Conservation (phyloP, 1,140 invertebrate species). For the Ceratosolen fusciceps region DNA sequence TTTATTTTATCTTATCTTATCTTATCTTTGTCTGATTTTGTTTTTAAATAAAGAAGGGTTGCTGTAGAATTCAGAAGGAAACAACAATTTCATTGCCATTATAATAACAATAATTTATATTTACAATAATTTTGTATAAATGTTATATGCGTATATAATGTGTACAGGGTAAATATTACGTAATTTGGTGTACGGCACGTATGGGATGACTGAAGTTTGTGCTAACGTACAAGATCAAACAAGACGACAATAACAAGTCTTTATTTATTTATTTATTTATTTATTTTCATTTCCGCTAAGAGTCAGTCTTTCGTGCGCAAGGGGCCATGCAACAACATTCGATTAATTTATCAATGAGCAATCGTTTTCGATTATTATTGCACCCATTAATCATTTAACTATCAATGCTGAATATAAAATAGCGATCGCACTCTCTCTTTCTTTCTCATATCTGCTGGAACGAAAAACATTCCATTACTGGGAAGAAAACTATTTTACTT, state of each 20-base stretch:
- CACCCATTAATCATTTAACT: neutral
- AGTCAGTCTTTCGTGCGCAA: conserved; percentile 53
- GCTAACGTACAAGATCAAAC: no score
- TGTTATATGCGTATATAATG: conserved; percentile 18
- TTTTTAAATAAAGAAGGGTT: no score
- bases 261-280: no score
- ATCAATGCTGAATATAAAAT: conserved; percentile 23
- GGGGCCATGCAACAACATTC: conserved; percentile 34
- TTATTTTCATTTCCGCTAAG: no score
- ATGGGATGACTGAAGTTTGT: no score
- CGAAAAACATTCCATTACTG: conserved; percentile 13
- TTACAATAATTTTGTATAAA: conserved; percentile 45
- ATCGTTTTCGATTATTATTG: conserved; percentile 28
- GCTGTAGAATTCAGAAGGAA: no score
- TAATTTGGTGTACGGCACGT: conserved; percentile 33
- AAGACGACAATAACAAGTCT: conserved; percentile 24
- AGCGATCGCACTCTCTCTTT: neutral
- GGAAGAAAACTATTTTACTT: neutral
- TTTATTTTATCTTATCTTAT: no score
- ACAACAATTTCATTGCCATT: no score
- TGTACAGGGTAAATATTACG: conserved; percentile 31
- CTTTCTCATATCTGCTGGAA: neutral
- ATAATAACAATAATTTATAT: conserved; percentile 44
- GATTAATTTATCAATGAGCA: conserved; percentile 13
- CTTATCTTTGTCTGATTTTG: no score